These are phyloP conservation scores for Drosophila equinoxialis DNA, from an alignment of 1,140 invertebrate species.

Conservation along the genomic window DNA sequence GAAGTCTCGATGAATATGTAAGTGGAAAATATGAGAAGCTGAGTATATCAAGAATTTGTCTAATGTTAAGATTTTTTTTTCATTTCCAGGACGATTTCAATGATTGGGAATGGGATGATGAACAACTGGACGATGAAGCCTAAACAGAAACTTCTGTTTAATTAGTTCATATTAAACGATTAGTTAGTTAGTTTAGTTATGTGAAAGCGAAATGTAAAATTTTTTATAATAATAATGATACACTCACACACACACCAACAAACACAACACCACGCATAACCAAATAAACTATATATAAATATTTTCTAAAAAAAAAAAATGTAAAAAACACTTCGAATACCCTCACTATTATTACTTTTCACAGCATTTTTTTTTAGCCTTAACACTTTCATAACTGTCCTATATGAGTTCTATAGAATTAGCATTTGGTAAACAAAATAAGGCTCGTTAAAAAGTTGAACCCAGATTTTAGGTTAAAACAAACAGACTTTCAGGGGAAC, in stretches of 20 bases:
- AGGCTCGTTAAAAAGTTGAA: no score
- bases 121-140: constrained; percentile 44
- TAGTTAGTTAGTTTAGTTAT: constrained; percentile 55
- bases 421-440: no score
- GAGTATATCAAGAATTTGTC: background rate
- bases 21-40: constrained; percentile 36
- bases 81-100: constrained; percentile 65
- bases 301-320: constrained; percentile 65
- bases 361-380: no score
- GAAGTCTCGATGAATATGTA: constrained; percentile 72
- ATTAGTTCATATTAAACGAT: constrained; percentile 35
- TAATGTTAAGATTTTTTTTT: background rate
- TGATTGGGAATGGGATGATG: constrained; percentile 75
- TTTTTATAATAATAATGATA: constrained; percentile 28
- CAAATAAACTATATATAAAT: constrained; percentile 23
- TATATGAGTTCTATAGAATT: no score
- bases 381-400: no score
- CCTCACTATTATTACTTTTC: no score
- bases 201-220: constrained; percentile 45
- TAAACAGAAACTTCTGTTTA: constrained; percentile 25
- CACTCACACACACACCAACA: no score
- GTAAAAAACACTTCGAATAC: background rate
- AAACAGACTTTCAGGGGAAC: no score
- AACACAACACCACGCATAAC: constrained; percentile 21
- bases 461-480: no score